Percentiles rank a stretch among this genome's conserved stretches.
phyloP scores from a whole-genome alignment of 2,113 vertebrate genomes.

The Otus sunia region DNA sequence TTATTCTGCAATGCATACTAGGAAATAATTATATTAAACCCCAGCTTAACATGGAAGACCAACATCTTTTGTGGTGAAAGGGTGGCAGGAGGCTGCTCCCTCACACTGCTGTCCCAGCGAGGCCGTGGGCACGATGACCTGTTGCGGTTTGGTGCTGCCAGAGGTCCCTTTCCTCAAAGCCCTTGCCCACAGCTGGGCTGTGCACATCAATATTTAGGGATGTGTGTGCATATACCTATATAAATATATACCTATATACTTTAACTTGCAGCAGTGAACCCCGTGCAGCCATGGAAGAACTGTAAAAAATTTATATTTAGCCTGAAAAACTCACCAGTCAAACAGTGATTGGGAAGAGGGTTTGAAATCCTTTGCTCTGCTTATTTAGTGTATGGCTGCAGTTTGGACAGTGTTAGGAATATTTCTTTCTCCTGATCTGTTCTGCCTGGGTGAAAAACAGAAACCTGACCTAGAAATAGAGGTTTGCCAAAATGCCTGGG shows the following conservation, averaged over 20 bases:
- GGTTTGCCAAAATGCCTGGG: neutral
- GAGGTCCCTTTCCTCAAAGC: neutral
- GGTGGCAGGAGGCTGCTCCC: neutral
- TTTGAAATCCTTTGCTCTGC: constrained; percentile 33
- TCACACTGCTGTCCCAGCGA: accelerated
- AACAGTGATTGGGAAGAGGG: constrained; percentile 43
- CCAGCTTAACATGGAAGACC: neutral
- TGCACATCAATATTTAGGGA: too few species aligned
- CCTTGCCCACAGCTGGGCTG: too few species aligned
- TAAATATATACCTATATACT: neutral
- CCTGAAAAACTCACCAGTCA: constrained; percentile 30
- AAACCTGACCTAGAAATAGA: constrained; percentile 1
- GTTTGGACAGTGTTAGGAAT: constrained; percentile 26
- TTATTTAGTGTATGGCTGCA: neutral
- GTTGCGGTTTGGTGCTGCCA: accelerated
- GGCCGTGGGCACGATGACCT: accelerated
- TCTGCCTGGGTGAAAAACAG: neutral
- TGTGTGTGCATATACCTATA: neutral
- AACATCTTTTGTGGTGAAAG: neutral
- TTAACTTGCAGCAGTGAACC: neutral
- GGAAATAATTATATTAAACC: neutral
- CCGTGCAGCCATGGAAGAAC: neutral
- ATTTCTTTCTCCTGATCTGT: neutral
- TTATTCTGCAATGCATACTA: neutral
- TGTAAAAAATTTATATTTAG: neutral